A percentile compares a stretch with the other conserved stretches of the same genome.
These are phyloP conservation scores for Drosophila parthenogenetica DNA, from an alignment of 2,888 invertebrate species.

Conservation along the genomic window DNA sequence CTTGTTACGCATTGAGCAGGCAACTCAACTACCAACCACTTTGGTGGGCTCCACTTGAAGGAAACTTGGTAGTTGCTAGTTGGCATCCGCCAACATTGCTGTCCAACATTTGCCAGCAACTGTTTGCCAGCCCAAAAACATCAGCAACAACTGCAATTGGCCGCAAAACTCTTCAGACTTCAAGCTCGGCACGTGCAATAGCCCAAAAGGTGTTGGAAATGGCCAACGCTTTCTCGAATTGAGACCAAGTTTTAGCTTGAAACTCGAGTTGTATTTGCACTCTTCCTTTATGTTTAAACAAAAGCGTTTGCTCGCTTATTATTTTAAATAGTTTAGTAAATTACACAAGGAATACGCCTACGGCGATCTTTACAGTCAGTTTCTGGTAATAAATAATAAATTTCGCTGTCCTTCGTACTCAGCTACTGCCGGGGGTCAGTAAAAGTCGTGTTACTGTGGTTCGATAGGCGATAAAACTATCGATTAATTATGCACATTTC, in stretches of 20 bases:
- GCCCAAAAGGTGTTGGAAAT: constrained; percentile 68
- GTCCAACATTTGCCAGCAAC: constrained; percentile 12
- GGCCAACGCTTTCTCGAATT: constrained; percentile 39
- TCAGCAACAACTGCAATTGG: constrained; percentile 23
- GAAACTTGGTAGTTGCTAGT: constrained; percentile 3
- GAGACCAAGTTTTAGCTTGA: constrained; percentile 27
- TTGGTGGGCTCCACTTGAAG: constrained; percentile 43
- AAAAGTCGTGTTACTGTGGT: constrained; percentile 51
- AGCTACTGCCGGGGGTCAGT: constrained; percentile 54
- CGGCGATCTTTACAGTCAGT: constrained; percentile 28
- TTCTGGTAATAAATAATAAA: constrained; percentile 62
- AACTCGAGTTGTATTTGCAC: constrained; percentile 53
- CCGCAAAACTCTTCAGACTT: constrained; percentile 6
- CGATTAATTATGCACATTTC: constrained; percentile 8
- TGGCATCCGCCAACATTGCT: constrained; percentile 18
- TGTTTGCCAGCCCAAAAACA: constrained; percentile 16
- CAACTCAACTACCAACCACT: constrained; percentile 23
- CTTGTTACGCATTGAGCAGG: constrained; percentile 75
- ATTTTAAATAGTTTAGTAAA: constrained; percentile 73
- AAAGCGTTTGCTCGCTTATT: constrained; percentile 46
- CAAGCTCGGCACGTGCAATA: constrained; percentile 45
- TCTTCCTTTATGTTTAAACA: constrained; percentile 9
- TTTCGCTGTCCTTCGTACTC: constrained; percentile 45
- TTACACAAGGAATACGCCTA: constrained; percentile 53
- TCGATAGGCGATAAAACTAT: constrained; percentile 20